Evolutionary conservation across 2,888 invertebrate species (phyloP).

Genomic region (Apotomis betuletana): DNA sequence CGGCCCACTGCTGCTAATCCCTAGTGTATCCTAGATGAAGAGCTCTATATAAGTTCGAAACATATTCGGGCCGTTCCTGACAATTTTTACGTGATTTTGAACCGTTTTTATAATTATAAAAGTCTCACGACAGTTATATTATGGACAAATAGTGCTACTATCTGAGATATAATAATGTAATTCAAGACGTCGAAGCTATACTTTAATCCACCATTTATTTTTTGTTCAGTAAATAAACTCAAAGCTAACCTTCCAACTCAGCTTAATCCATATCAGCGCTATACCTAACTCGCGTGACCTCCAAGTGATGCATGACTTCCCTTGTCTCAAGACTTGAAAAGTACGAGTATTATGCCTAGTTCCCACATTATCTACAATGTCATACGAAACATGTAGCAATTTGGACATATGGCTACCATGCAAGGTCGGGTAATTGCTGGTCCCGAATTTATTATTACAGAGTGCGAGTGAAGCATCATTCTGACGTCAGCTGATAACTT

Average conservation of each 20-base stretch:
- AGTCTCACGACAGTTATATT: too few relatives aligned
- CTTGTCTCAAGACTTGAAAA: conserved; percentile 58
- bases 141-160: too few relatives aligned
- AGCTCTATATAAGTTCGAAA: too few relatives aligned
- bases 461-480: conserved; percentile 11
- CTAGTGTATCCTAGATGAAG: too few relatives aligned
- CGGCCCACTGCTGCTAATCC: too few relatives aligned
- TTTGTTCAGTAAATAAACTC: neutral
- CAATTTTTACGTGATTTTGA: too few relatives aligned
- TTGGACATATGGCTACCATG: conserved; percentile 78
- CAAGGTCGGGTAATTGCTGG: conserved; percentile 66
- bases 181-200: too few relatives aligned
- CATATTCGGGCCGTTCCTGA: too few relatives aligned
- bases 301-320: conserved; percentile 66
- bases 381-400: conserved; percentile 68
- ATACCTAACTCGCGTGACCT: conserved; percentile 52
- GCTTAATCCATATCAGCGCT: conserved; percentile 9
- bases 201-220: neutral
- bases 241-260: conserved; percentile 9
- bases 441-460: conserved; percentile 53
- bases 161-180: too few relatives aligned
- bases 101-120: too few relatives aligned
- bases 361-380: conserved; percentile 78
- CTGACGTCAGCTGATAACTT: conserved; percentile 2
- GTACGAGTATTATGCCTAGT: conserved; percentile 55